Conservation (phyloP, 2,113 vertebrate species). For the Triplophysa tibetana region DNA sequence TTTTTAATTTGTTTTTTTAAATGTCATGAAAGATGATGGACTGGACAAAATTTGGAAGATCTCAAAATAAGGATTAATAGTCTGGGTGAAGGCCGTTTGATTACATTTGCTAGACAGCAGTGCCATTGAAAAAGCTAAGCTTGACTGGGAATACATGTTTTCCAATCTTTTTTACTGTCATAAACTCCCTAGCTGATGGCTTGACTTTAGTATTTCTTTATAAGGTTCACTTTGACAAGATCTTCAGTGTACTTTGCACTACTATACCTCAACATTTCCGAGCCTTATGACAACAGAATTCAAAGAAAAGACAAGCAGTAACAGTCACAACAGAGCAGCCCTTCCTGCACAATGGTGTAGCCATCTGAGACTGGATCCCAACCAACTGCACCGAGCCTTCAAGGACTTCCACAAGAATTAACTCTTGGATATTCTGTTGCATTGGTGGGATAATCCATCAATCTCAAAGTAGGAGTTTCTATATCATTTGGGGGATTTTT, state of each 20-base stretch:
- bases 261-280: background rate
- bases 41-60: too few relatives aligned
- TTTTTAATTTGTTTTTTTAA: too few relatives aligned
- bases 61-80: too few relatives aligned
- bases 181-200: background rate
- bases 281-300: conserved; percentile 14
- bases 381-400: background rate
- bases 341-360: background rate
- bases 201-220: background rate
- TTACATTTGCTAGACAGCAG: too few relatives aligned
- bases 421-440: background rate
- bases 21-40: too few relatives aligned
- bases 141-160: background rate
- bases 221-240: background rate
- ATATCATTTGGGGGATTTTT: background rate
- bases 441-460: background rate
- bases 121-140: background rate
- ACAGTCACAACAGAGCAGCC: background rate
- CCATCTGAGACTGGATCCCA: conserved; percentile 17
- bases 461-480: background rate
- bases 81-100: too few relatives aligned
- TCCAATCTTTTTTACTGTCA: background rate
- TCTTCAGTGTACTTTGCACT: background rate
- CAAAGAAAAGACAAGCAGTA: background rate
- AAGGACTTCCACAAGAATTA: background rate